A percentile compares a stretch with the other conserved stretches of the same genome.
These are phyloP conservation scores for Myripristis murdjan DNA, from an alignment of 2,797 vertebrate species.

Conservation along the genomic window DNA sequence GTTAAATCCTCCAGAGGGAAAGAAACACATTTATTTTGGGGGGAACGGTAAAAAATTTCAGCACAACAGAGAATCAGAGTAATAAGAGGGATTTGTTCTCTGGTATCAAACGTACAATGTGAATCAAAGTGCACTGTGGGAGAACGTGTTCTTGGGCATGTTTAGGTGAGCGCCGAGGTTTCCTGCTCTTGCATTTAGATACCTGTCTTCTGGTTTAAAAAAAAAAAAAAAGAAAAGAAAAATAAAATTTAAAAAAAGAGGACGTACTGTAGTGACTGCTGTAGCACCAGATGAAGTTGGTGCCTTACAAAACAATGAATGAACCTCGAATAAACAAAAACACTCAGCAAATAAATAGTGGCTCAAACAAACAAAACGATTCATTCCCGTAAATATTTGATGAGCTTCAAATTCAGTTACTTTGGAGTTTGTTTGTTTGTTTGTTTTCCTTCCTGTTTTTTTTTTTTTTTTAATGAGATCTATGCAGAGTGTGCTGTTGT, in stretches of 20 bases:
- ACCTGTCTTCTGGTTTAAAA: slow-evolving; percentile 15
- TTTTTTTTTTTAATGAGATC: slow-evolving; percentile 28
- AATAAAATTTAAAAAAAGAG: too few relatives aligned
- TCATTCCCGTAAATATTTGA: background rate
- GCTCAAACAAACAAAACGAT: slow-evolving; percentile 10
- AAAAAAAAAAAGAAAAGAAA: too few relatives aligned
- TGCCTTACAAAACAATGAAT: slow-evolving; percentile 34
- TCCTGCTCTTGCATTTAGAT: slow-evolving; percentile 14
- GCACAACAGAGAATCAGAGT: background rate
- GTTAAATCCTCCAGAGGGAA: too few relatives aligned
- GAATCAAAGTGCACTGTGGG: slow-evolving; percentile 13
- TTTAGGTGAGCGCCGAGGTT: slow-evolving; percentile 26
- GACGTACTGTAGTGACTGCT: slow-evolving; percentile 37
- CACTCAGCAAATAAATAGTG: slow-evolving; percentile 5
- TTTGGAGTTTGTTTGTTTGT: too few relatives aligned
- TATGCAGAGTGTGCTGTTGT: slow-evolving; percentile 36
- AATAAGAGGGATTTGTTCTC: background rate
- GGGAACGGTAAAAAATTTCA: background rate
- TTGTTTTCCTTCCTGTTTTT: too few relatives aligned
- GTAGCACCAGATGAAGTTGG: slow-evolving; percentile 47
- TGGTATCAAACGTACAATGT: slow-evolving; percentile 12
- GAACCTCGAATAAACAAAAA: slow-evolving; percentile 15
- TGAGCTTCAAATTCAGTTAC: background rate
- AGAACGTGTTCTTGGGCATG: slow-evolving; percentile 29
- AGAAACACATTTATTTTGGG: background rate